Base-by-base conservation (phyloP, 2,888 invertebrate genomes). In the Gastrophysa polygoni region DNA sequence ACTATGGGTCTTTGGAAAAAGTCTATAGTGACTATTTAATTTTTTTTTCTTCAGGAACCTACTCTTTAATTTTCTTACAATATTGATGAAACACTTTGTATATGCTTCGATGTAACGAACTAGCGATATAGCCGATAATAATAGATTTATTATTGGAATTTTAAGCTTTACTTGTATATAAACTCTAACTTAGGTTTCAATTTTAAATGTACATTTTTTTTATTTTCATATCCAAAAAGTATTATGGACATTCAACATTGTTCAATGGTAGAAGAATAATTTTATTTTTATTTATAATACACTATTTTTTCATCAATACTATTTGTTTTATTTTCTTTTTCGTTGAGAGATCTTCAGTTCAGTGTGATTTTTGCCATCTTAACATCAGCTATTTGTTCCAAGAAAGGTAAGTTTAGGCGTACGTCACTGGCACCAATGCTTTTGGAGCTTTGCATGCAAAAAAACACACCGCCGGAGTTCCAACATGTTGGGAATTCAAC, bases 311-410 rank as follows among this genome's bases (percentile, higher is more conserved):
- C 49, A 57, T 43, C 47, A 24, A 49, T 21, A 43, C 57, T 48
- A 46, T 52, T 48, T 47, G 59, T 60, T 67, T 67, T 63, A 63
- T 64, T 67, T 63, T 67, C 63, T n/a, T n/a, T n/a, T 67, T 32
- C 11, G 10, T 10, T 10, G 2, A 11, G 10, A 2, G 32, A 32
- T 32, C 11, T 11, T 10, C 28, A 1, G 16, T 52, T 21, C 7
- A 14, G n/a, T 52, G 21, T 52, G 34, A 38, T 52, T 18, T 24
- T 29, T 24, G 24, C 24, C 3, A n/a, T 10, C 29, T 21, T 49
- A 7, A 38, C 52, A 38, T 52, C n/a, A 21, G 52, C 18, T 43
- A 43, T 43, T 11, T n/a, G n/a, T 54, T 18, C 6, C n/a, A 54
- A 4, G 14, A 11, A 38, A 8, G n/a, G 54, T 54, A 54, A 43